Evolutionary conservation across 2,888 invertebrate genomes (phyloP).

Genomic region (Euzophera pinguis): DNA sequence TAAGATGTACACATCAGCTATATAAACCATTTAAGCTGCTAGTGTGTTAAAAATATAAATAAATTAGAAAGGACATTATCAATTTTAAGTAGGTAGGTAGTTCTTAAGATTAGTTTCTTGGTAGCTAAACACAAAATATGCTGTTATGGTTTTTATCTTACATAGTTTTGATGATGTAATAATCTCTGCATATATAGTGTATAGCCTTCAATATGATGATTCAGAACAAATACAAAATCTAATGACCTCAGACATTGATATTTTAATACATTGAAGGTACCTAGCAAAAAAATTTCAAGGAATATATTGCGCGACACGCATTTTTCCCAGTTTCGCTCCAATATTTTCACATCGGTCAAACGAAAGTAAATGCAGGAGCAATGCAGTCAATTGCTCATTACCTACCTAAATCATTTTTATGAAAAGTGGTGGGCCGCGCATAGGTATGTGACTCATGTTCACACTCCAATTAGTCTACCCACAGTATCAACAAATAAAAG

Average conservation of each 20-base stretch:
- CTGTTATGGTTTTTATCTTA: neutral
- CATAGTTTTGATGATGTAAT: slow-evolving; percentile 29
- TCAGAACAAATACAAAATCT: slow-evolving; percentile 47
- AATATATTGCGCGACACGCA: slow-evolving; percentile 15
- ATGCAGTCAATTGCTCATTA: slow-evolving; percentile 31
- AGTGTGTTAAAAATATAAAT: too few relatives aligned
- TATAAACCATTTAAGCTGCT: too few relatives aligned
- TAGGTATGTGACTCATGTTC: slow-evolving; percentile 68
- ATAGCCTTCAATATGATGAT: slow-evolving; percentile 47
- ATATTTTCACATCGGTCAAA: neutral
- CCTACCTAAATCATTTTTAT: slow-evolving; percentile 54
- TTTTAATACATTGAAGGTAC: slow-evolving; percentile 28
- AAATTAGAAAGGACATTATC: too few relatives aligned
- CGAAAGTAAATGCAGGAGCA: neutral
- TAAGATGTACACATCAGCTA: too few relatives aligned
- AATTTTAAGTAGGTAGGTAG: neutral
- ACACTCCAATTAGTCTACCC: slow-evolving; percentile 76
- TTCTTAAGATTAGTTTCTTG: neutral
- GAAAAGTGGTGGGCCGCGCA: slow-evolving; percentile 53
- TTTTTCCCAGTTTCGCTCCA: slow-evolving; percentile 12
- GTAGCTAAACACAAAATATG: neutral
- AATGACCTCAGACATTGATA: slow-evolving; percentile 18
- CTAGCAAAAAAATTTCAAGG: slow-evolving; percentile 19
- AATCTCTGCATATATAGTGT: slow-evolving; percentile 12
- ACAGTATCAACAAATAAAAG: slow-evolving; percentile 67